Evolutionary conservation across 2,113 vertebrate species (phyloP), one percentile per base, ranked within the genome.

Genomic region (Oplegnathus fasciatus): DNA sequence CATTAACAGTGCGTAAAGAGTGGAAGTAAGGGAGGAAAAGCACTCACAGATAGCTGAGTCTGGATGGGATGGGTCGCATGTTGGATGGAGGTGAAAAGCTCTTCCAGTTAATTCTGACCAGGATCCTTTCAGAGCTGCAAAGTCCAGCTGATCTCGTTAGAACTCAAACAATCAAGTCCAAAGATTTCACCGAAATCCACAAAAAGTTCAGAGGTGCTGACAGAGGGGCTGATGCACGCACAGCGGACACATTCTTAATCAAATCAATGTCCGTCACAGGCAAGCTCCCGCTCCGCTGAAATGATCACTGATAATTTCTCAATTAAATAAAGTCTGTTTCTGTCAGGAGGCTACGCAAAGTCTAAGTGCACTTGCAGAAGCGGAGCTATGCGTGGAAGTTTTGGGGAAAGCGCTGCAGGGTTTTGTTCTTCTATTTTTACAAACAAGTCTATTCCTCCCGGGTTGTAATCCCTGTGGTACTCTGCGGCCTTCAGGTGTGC

Each of bases 1-100:
- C 48, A 57, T 28, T 22, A 64, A 46, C 13, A 11, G 64, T 32
- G 68, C 20, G 73, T 52, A n/a, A 75, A 85, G 28, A 75, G 32
- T 24, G 44, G 9, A 69, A 28, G 65, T 22, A 42, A 42, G 28
- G 37, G 44, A 67, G 40, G 48, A 80, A n/a, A 65, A 72, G 22
- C 74, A 95, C 95, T 95, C 77, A 96, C 96, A 96, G 87, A 89
- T 95, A 96, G 89, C 95, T 92, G 65, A 94, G 83, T 85, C 91
- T 89, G 37, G 92, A 94, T 46, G 94, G 90, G 60, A 94, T 67
- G 85, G 92, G 55, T 76, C 90, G 90, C 95, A 96, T 96, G 88
- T 85, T 96, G 92, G 82, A 92, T 77, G 81, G 20, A 85, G 81
- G 54, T 74, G 54, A 85, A 82, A 72, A 77, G 62, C 67, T 80